phyloP scores from a whole-genome alignment of 2,797 vertebrate genomes.

The Carapus acus region DNA sequence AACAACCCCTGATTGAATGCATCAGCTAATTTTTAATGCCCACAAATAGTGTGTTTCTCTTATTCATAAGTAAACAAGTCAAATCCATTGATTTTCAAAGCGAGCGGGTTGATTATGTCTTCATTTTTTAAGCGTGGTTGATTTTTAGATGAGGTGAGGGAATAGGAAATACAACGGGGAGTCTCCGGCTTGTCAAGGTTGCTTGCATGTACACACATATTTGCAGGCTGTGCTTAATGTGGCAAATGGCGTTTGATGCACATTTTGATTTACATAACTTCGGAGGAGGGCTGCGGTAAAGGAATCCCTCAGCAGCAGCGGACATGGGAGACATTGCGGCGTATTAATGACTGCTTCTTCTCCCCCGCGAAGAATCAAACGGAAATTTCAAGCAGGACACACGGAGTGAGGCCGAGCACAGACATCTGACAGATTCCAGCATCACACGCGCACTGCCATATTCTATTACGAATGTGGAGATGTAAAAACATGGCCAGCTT shows the following conservation, averaged over 20 bases:
- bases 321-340: conserved; percentile 62
- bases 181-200: conserved; percentile 66
- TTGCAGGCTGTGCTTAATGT: conserved; percentile 64
- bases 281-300: conserved; percentile 65
- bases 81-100: conserved; percentile 72
- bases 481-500: conserved; percentile 46
- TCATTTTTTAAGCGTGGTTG: conserved; percentile 67
- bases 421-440: conserved; percentile 67
- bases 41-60: conserved; percentile 64
- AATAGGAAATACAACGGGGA: conserved; percentile 66
- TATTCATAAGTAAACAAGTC: conserved; percentile 72
- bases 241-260: conserved; percentile 71
- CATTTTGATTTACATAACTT: conserved; percentile 71
- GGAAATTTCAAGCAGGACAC: conserved; percentile 72
- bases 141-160: conserved; percentile 69
- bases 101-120: conserved; percentile 67
- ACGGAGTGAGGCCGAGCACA: conserved; percentile 53
- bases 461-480: conserved; percentile 54
- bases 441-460: conserved; percentile 58
- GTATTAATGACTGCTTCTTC: conserved; percentile 69
- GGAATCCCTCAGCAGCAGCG: conserved; percentile 67
- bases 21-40: conserved; percentile 55
- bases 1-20: conserved; percentile 43
- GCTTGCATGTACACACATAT: conserved; percentile 68
- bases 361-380: conserved; percentile 68